Evolutionary conservation across 2,888 invertebrate species (phyloP), one percentile per base, ranked within the genome.

Genomic region (Polydrusus pterygomalis): DNA sequence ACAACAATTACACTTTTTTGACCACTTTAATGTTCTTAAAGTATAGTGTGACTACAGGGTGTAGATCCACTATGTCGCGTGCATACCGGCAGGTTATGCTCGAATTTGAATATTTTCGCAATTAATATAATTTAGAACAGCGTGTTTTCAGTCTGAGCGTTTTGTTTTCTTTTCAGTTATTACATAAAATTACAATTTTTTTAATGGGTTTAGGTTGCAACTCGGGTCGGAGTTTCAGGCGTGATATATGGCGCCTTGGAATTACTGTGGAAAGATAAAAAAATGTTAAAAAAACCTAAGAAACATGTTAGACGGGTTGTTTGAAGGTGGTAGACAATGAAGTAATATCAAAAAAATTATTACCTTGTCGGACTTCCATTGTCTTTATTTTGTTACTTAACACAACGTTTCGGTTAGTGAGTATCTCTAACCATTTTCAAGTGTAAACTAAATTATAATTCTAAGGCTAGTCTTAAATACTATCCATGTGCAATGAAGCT

Each of bases 81-180:
- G 77, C 64, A 65, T 51, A 43, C 34, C 70, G 45, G 60, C 47
- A 56, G 54, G 54, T 51, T 64, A 71, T 45, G 64, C 47, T 25
- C 49, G 47, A 60, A 77, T 77, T 77, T 77, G 73, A 77, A 77
- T 77, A 77, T 77, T 73, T 73, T 73, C 63, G 70, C 77, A 73
- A 77, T 77, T 77, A 73, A 77, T 73, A 77, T 77, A 75, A 75
- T 69, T 74, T 30, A 18, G 72, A 72, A 73, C 73, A 60, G 43
- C 73, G 60, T 73, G 73, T 73, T 69, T 74, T 54, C 18, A 15
- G 62, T 68, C 68, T 17, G 63, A 38, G n/a, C 74, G 74, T 74
- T 74, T 68, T 74, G 74, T 74, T 69, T 68, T 60, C 74, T 74
- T 69, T 67, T 68, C 63, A 60, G 60, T 60, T 73, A 73, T 73